Evolutionary conservation across 64 coral and sea anemone genomes (phyloP).

Genomic region (Pachyseris speciosa): DNA sequence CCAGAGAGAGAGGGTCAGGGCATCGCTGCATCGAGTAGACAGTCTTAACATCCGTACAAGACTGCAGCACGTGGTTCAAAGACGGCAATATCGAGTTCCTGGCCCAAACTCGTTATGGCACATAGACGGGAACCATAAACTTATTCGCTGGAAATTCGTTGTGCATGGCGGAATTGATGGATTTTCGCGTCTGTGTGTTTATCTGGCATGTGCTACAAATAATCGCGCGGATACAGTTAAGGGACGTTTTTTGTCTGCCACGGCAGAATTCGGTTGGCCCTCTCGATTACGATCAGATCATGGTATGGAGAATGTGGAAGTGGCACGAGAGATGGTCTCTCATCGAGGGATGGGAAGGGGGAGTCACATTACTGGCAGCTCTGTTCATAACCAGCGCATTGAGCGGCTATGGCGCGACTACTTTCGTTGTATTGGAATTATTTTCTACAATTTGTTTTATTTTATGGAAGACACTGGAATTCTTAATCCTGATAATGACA

Average conservation of each 20-base stretch:
- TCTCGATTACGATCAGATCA: conserved; percentile 10
- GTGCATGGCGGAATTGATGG: not conserved
- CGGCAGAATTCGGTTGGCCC: not conserved
- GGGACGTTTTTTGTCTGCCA: not conserved
- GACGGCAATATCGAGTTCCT: conserved; percentile 36
- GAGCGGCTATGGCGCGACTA: conserved; percentile 59
- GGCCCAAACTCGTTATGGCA: conserved; percentile 62
- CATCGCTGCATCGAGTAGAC: conserved; percentile 50
- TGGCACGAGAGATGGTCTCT: conserved; percentile 19
- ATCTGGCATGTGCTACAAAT: conserved; percentile 19
- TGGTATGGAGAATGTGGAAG: conserved; percentile 3
- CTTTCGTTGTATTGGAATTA: conserved; percentile 35
- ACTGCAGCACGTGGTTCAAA: conserved; percentile 26
- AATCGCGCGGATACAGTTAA: conserved; percentile 37
- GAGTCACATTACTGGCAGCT: conserved; percentile 15
- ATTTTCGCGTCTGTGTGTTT: not conserved
- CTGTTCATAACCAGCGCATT: not conserved
- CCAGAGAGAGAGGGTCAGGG: conserved; percentile 29
- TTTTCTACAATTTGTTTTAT: conserved; percentile 44
- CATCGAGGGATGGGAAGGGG: conserved; percentile 10
- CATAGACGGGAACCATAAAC: conserved; percentile 48
- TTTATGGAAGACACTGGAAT: conserved; percentile 49
- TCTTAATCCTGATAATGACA: conserved; percentile 38
- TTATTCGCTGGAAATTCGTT: conserved; percentile 32
- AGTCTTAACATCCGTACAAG: conserved; percentile 34